A percentile compares a stretch with the other conserved stretches of the same genome.
Evolutionary conservation across 2,888 invertebrate genomes (phyloP).

Genomic region (Volucella zonaria): DNA sequence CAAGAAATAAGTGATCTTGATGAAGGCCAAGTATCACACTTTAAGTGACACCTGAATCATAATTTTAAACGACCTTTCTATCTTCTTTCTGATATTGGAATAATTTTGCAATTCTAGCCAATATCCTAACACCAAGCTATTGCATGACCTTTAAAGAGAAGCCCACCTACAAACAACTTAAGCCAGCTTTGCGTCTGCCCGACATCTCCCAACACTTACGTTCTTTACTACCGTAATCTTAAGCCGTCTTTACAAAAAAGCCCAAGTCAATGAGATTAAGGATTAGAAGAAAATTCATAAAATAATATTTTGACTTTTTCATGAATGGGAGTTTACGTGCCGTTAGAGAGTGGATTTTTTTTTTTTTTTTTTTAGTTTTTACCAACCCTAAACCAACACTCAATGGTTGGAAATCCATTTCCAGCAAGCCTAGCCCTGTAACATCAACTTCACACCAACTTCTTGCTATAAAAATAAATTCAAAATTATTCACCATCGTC

Average conservation of each 20-base stretch:
- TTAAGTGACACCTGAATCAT: no score
- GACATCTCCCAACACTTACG: background rate
- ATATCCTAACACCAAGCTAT: no score
- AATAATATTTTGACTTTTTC: slow-evolving; percentile 62
- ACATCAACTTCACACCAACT: background rate
- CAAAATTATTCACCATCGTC: background rate
- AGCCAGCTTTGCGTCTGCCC: no score
- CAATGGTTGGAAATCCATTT: background rate
- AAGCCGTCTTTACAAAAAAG: slow-evolving; percentile 7
- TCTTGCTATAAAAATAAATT: slow-evolving; percentile 30
- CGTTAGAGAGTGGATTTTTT: slow-evolving; percentile 3
- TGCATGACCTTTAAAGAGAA: no score
- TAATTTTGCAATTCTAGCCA: no score
- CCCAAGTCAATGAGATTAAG: slow-evolving; percentile 42
- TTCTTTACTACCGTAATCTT: background rate
- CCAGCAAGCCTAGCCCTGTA: background rate
- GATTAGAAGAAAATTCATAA: slow-evolving; percentile 9
- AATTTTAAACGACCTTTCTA: no score
- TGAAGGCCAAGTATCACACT: no score
- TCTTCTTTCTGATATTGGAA: no score
- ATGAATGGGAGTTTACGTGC: slow-evolving; percentile 31
- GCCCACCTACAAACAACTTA: no score
- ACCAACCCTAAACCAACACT: slow-evolving; percentile 50
- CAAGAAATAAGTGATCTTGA: no score
- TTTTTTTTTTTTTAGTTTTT: background rate